Percentiles rank a stretch among this genome's conserved stretches.
Evolutionary conservation across 2,797 vertebrate genomes (phyloP).

Genomic region (Anguilla anguilla): DNA sequence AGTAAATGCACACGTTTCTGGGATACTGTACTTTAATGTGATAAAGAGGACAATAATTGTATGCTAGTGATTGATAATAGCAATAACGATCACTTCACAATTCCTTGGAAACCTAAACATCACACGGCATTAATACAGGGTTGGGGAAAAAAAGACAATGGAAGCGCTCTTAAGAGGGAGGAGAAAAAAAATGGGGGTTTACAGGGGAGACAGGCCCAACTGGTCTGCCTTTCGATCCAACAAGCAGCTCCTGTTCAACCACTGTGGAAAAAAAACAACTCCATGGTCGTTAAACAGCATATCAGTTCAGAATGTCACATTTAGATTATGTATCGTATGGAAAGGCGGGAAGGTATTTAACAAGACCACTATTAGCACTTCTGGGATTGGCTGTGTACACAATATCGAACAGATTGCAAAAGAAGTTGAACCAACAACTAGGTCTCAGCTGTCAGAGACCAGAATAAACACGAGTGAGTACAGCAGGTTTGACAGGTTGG

Average conservation of each 20-base stretch:
- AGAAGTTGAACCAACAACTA: background rate
- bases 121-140: background rate
- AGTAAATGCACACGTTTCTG: background rate
- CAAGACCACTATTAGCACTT: background rate
- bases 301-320: background rate
- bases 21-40: background rate
- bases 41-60: background rate
- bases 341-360: background rate
- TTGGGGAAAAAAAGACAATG: background rate
- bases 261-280: background rate
- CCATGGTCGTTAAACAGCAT: background rate
- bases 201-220: background rate
- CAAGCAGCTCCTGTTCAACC: background rate
- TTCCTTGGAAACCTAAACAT: background rate
- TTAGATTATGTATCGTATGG: background rate
- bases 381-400: background rate
- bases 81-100: background rate
- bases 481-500: background rate
- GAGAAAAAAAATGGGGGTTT: background rate
- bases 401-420: background rate
- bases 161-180: background rate
- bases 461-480: background rate
- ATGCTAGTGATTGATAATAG: background rate
- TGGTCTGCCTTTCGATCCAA: background rate
- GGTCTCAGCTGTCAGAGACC: background rate